Conservation (phyloP, 2,113 vertebrate species). For the Chaetura pelagica region DNA sequence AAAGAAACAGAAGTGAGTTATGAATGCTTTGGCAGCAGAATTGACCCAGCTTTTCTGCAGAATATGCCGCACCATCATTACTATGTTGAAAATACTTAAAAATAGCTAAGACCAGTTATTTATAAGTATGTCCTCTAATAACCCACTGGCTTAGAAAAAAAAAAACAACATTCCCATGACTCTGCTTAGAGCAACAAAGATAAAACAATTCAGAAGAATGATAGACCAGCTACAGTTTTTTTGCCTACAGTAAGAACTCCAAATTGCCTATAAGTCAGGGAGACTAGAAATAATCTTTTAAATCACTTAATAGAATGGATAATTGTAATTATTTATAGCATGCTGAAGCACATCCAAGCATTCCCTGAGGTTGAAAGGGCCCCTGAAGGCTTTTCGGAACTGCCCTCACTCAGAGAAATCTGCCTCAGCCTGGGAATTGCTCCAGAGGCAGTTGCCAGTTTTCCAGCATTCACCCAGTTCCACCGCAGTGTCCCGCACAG, state of each 20-base stretch:
- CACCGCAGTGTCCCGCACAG: too few species aligned
- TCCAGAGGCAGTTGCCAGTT: too few species aligned
- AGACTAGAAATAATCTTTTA: neutral
- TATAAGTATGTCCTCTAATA: slow-evolving; percentile 45
- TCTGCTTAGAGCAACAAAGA: slow-evolving; percentile 2
- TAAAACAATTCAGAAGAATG: neutral
- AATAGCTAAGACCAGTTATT: slow-evolving; percentile 51
- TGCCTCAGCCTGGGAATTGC: too few species aligned
- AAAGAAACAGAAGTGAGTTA: neutral
- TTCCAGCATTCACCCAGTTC: too few species aligned
- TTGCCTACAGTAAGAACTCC: neutral
- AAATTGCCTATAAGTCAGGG: neutral
- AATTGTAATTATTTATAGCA: neutral
- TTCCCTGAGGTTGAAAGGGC: too few species aligned
- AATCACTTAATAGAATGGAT: neutral
- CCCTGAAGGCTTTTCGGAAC: too few species aligned
- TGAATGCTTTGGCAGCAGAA: neutral
- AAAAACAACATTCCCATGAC: slow-evolving; percentile 45
- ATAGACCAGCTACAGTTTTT: neutral
- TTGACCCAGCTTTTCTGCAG: neutral
- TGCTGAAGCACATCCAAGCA: too few species aligned
- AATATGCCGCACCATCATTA: neutral
- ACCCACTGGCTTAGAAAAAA: slow-evolving; percentile 6
- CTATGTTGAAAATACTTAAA: slow-evolving; percentile 8
- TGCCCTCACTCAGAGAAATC: too few species aligned